Conservation (phyloP, 2,888 invertebrate species). For the Encarsia formosa region DNA sequence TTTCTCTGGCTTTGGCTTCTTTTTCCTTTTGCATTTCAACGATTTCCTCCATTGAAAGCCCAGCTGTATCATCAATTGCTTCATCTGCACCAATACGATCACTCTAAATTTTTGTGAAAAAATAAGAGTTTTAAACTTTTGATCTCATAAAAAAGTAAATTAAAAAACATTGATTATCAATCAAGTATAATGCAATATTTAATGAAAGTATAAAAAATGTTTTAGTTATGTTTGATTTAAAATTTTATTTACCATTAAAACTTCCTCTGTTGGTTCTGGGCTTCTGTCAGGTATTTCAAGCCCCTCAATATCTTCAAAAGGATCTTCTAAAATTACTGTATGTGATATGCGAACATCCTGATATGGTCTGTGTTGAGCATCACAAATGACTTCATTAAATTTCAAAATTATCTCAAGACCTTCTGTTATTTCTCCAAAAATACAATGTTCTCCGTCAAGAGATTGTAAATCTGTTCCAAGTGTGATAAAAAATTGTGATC, state of each 20-base stretch:
- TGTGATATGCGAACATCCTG: constrained; percentile 95
- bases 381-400: constrained; percentile 92
- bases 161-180: too few relatives aligned
- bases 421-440: constrained; percentile 93
- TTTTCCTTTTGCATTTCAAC: constrained; percentile 82
- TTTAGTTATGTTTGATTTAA: background rate
- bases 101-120: constrained; percentile 58
- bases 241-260: constrained; percentile 53
- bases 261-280: constrained; percentile 81
- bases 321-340: constrained; percentile 93
- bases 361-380: constrained; percentile 83
- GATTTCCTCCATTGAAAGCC: constrained; percentile 79
- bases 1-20: constrained; percentile 94
- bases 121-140: constrained; percentile 6
- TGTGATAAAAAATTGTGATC: constrained; percentile 93
- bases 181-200: background rate
- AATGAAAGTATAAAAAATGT: too few relatives aligned
- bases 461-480: constrained; percentile 83
- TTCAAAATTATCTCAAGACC: constrained; percentile 82
- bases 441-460: constrained; percentile 85
- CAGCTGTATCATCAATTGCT: constrained; percentile 83
- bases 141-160: background rate
- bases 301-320: constrained; percentile 83
- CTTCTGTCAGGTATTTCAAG: constrained; percentile 77
- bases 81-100: constrained; percentile 92